Conservation (phyloP, 1,140 invertebrate species). For the Eurosta solidaginis region DNA sequence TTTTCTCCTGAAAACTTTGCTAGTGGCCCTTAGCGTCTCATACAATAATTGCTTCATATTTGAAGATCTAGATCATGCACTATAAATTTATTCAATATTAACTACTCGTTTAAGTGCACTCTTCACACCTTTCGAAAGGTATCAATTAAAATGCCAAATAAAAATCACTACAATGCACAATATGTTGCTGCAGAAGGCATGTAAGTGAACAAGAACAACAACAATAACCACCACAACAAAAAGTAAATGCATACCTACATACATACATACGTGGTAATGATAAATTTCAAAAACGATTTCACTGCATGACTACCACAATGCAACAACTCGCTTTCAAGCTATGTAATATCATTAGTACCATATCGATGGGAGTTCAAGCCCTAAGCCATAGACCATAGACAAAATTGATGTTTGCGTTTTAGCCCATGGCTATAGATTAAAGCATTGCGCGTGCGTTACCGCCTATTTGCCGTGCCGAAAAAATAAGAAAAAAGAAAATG, state of each 20-base stretch:
- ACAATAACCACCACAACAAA: background rate
- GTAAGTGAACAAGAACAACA: background rate
- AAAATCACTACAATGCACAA: slow-evolving; percentile 8
- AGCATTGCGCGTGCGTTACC: background rate
- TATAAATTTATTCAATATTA: no score
- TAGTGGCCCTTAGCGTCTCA: no score
- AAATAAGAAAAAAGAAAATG: background rate
- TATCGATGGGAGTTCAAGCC: background rate
- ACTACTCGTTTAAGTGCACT: background rate
- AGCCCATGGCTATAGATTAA: background rate
- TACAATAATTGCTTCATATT: no score
- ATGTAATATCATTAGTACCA: background rate
- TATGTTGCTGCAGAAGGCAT: background rate
- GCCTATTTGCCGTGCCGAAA: background rate
- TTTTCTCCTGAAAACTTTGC: no score
- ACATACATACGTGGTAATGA: no score
- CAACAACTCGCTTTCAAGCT: background rate
- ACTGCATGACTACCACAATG: background rate
- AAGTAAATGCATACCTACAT: no score
- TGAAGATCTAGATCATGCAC: no score
- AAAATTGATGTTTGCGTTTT: background rate
- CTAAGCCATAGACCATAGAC: background rate
- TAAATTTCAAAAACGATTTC: background rate
- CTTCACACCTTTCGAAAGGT: slow-evolving; percentile 2
- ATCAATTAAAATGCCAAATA: slow-evolving; percentile 19